phyloP scores from a whole-genome alignment of 2,888 invertebrate genomes.

The Pseudoips prasinana region DNA sequence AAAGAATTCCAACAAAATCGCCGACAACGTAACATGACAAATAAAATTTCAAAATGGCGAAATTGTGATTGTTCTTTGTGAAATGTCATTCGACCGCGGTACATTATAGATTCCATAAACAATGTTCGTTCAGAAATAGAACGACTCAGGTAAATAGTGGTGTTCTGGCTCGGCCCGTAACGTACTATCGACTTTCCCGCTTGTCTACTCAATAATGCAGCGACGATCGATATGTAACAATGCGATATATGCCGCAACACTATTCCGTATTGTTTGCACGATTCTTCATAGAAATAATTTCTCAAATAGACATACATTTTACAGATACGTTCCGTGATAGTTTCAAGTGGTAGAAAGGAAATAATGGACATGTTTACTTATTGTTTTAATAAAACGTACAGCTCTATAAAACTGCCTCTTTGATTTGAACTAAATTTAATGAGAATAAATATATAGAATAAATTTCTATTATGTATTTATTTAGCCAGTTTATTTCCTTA shows the following conservation, averaged over 20 bases:
- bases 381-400: too few relatives aligned
- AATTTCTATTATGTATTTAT: too few relatives aligned
- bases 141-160: conserved; percentile 55
- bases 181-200: conserved; percentile 44
- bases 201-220: conserved; percentile 71
- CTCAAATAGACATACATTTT: conserved; percentile 20
- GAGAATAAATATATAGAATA: too few relatives aligned
- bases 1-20: conserved; percentile 7
- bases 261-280: conserved; percentile 46
- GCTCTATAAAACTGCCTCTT: too few relatives aligned
- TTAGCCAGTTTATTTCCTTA: too few relatives aligned
- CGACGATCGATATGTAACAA: conserved; percentile 63
- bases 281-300: conserved; percentile 30
- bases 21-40: conserved; percentile 19
- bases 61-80: conserved; percentile 44
- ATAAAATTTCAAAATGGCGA: conserved; percentile 26
- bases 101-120: conserved; percentile 74
- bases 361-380: too few relatives aligned
- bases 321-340: conserved; percentile 5
- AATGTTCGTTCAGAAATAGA: conserved; percentile 68
- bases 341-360: too few relatives aligned
- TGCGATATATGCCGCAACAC: conserved; percentile 45
- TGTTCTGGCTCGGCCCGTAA: conserved; percentile 34
- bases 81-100: conserved; percentile 55
- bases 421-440: too few relatives aligned